phyloP scores from a whole-genome alignment of 2,797 vertebrate species.

The Tenualosa ilisha region DNA sequence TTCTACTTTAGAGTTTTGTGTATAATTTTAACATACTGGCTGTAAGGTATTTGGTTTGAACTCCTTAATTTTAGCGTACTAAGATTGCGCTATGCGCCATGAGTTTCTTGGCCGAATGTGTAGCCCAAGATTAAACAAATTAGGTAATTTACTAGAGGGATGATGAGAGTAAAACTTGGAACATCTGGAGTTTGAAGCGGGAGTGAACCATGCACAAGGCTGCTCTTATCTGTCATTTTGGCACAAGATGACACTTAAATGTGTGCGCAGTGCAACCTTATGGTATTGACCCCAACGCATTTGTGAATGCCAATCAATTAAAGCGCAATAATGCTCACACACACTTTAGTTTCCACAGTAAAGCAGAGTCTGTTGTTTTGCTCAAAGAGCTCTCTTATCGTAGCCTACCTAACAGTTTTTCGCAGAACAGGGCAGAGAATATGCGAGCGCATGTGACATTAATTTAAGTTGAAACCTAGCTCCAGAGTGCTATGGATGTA shows the following conservation, averaged over 20 bases:
- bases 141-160: background rate
- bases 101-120: background rate
- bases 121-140: background rate
- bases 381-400: background rate
- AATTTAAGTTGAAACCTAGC: conserved; percentile 33
- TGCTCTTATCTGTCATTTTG: background rate
- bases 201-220: background rate
- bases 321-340: background rate
- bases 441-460: conserved; percentile 34
- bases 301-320: background rate
- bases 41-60: background rate
- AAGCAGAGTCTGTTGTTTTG: background rate
- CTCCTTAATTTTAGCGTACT: background rate
- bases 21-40: background rate
- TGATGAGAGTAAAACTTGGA: background rate
- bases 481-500: background rate
- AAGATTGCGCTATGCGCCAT: background rate
- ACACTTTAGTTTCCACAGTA: background rate
- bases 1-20: background rate
- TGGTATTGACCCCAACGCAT: background rate
- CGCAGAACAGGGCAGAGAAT: background rate
- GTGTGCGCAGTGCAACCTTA: background rate
- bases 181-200: background rate
- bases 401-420: background rate
- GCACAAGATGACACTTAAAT: background rate